Base-by-base conservation (phyloP, 1,140 invertebrate species). In the Rhagoletis zephyria region DNA sequence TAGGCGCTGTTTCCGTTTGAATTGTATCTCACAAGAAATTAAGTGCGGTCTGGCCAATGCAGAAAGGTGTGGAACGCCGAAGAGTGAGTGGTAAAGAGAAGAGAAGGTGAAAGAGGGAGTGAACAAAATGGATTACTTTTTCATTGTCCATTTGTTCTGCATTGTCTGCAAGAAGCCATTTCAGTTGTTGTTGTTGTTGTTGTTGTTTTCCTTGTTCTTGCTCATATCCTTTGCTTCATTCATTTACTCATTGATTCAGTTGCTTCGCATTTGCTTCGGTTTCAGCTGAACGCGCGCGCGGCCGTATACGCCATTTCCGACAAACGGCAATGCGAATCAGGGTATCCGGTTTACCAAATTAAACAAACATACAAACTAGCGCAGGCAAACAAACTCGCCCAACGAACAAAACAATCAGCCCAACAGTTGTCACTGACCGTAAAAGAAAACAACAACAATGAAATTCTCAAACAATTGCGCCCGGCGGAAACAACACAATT, bases 401-500 rank as follows among this genome's bases (percentile, higher is more conserved):
- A 45, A 56, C 42, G 48, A 19, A 42, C 74, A 10, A 81, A 81
- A 30, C 48, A 81, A 81, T 30, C 45, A 81, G 48, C 51, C n/a
- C 16, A 81, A 51, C 10, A 81, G 45, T 59, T 3, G 48, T 30
- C n/a, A 19, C 6, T 81, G 48, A 56, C 74, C 74, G 3, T 48
- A 74, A 12, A 40, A n/a, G 16, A 64, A 19, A 65, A 5, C 64
- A 65, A 74, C 70, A 74, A 19, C 40, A 74, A 74, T 19, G 7
- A 42, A 63, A 63, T 63, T n/a, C 48, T n/a, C 45, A 81, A 51
- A 81, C 74, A 81, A 81, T 81, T 56, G n/a, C 74, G 48, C n/a
- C 74, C 51, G 56, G 51, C 74, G 74, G 74, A 81, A 81, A 81
- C 74, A 81, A 81, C 74, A 81, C 74, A 81, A 81, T 81, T 81